Evolutionary conservation across 2,797 vertebrate species (phyloP).

Genomic region (Cygnus olor): DNA sequence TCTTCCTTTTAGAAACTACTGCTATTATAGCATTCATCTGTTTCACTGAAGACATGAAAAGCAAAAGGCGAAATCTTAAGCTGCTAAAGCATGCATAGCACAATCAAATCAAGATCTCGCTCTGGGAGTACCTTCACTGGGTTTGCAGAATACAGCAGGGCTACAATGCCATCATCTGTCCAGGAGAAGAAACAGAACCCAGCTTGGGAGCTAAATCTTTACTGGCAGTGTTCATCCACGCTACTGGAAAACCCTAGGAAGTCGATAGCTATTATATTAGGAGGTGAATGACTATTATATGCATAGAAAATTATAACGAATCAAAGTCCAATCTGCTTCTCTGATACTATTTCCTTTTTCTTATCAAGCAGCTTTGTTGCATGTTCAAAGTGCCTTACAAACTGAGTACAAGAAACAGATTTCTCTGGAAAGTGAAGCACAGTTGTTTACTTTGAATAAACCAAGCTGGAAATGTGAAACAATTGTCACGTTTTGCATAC

Average conservation of each 20-base stretch:
- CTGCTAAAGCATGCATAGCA: conserved; percentile 39
- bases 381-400: background rate
- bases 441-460: background rate
- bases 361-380: background rate
- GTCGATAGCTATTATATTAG: background rate
- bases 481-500: background rate
- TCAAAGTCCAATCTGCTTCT: background rate
- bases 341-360: background rate
- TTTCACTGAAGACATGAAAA: conserved; percentile 69
- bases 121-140: conserved; percentile 61
- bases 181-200: conserved; percentile 59
- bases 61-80: conserved; percentile 64
- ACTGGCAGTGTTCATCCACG: background rate
- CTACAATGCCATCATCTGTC: conserved; percentile 78
- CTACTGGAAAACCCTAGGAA: background rate
- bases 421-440: background rate
- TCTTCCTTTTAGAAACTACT: conserved; percentile 73
- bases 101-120: conserved; percentile 53
- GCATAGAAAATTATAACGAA: background rate
- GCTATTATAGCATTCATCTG: conserved; percentile 70
- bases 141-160: conserved; percentile 46
- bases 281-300: background rate
- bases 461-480: background rate
- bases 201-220: background rate
- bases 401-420: background rate